These are phyloP conservation scores for Epinotia nisella DNA, from an alignment of 2,888 invertebrate genomes.

Conservation along the genomic window DNA sequence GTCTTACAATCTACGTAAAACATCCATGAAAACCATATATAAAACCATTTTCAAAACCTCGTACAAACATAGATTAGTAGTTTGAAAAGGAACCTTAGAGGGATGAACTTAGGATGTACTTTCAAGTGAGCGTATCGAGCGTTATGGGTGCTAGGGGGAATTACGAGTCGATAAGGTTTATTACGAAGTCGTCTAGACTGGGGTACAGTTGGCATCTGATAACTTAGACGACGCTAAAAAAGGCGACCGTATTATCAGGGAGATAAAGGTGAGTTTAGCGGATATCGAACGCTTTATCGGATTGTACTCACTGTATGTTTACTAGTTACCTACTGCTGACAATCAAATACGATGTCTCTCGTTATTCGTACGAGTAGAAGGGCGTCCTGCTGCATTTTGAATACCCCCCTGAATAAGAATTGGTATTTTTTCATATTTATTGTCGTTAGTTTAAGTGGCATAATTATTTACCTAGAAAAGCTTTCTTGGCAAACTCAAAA, in stretches of 20 bases:
- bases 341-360: neutral
- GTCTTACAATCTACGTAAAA: neutral
- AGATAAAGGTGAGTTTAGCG: neutral
- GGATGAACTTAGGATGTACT: neutral
- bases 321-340: neutral
- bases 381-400: no score
- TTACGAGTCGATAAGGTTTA: conserved; percentile 22
- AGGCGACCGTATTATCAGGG: neutral
- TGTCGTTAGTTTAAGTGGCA: no score
- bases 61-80: neutral
- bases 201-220: conserved; percentile 8
- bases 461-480: no score
- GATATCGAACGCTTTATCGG: neutral
- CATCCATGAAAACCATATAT: neutral
- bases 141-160: neutral
- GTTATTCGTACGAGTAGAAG: neutral
- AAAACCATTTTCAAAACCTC: neutral
- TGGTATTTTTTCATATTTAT: no score
- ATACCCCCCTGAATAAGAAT: no score
- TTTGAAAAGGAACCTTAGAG: neutral
- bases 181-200: conserved; percentile 26
- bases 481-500: no score
- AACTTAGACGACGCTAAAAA: conserved; percentile 3
- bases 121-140: neutral
- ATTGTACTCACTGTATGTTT: conserved; percentile 12